A percentile compares a stretch with the other conserved stretches of the same genome.
Conservation (phyloP, 2,797 vertebrate species). For the Austrolebias charrua region DNA sequence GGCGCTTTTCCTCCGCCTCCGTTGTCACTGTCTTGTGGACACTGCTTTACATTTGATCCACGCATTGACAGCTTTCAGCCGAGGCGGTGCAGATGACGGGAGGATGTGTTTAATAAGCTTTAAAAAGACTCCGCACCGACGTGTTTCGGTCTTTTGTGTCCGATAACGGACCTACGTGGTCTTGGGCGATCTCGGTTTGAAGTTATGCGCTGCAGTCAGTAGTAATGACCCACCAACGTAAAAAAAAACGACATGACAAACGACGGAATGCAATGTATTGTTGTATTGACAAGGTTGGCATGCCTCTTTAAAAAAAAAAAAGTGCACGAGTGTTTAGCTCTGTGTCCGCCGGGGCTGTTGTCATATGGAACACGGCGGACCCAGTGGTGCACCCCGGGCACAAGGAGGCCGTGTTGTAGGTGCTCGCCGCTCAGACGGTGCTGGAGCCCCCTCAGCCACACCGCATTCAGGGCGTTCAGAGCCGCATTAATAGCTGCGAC, state of each 20-base stretch:
- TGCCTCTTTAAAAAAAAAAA: conserved; percentile 12
- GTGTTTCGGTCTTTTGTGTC: conserved; percentile 30
- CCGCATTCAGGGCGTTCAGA: conserved; percentile 61
- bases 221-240: conserved; percentile 1
- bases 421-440: conserved; percentile 9
- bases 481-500: conserved; percentile 74
- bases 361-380: conserved; percentile 29
- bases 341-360: conserved; percentile 35
- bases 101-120: background rate
- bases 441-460: conserved; percentile 17
- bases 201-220: conserved; percentile 41
- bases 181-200: conserved; percentile 30
- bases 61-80: conserved; percentile 16
- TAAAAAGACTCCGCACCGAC: conserved; percentile 3
- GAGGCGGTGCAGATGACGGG: conserved; percentile 6
- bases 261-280: background rate
- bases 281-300: background rate
- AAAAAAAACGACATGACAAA: background rate
- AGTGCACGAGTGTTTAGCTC: conserved; percentile 10
- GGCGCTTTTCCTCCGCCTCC: conserved; percentile 36
- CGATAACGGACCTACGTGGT: conserved; percentile 44
- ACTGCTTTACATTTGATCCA: conserved; percentile 13
- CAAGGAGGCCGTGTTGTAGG: conserved; percentile 1
- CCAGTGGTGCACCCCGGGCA: conserved; percentile 2
- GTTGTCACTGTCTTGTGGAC: conserved; percentile 24